Evolutionary conservation across 2,888 invertebrate species (phyloP), one percentile per base, ranked within the genome.

Genomic region (Lacanobia oleracea): DNA sequence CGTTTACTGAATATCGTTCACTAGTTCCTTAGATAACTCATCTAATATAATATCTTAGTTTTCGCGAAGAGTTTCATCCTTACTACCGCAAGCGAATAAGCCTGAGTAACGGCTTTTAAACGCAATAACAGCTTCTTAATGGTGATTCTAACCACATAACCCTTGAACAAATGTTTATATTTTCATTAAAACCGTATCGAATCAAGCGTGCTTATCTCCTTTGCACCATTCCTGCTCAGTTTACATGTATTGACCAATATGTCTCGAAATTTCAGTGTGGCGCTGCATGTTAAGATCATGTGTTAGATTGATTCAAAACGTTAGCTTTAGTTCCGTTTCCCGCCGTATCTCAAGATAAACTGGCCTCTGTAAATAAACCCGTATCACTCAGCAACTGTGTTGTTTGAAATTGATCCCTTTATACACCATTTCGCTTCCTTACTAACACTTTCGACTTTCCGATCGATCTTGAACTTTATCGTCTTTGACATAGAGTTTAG

Each of bases 371-470:
- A 88, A 90, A 91, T 88, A 88, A 85, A 75, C 88, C 87, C 88
- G 86, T 88, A 90, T 90, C 89, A 88, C 87, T 89, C 88, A 86
- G 86, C 86, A 80, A 79, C 79, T 82, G 81, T 87, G 81, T 80
- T 70, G 56, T 82, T 79, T 84, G 88, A 89, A 91, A 90, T 91
- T 91, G 91, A 90, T 91, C 85, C 87, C 82, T 90, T 87, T 88
- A 90, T 85, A 87, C 80, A 82, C 81, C 70, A 83, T 84, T 84
- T 85, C 72, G 82, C 80, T 82, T 82, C 75, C 68, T 76, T 57
- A 57, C 67, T 61, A 66, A 77, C 61, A 63, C 65, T 68, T 61
- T 14, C 18, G 72, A 64, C 6, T 14, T 5, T 56, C 9, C 65
- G 73, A 60, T 56, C 10, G 3, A 82, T 60, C 27, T 64, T 9